Evolutionary conservation across 2,113 vertebrate species (phyloP).

Genomic region (Microtus montanus): DNA sequence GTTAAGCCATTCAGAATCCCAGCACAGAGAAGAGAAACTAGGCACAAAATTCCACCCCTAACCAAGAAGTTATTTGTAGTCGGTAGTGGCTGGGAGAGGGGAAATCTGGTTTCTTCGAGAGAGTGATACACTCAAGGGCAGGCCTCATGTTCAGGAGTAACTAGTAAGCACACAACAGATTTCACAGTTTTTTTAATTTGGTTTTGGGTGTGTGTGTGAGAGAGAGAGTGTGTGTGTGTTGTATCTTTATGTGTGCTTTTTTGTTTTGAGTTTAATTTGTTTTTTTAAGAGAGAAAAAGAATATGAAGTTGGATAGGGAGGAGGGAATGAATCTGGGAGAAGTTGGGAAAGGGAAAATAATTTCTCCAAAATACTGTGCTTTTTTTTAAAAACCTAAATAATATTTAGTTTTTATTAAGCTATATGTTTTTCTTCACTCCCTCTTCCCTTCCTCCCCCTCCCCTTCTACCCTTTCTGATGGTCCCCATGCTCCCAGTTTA

Average conservation of each 20-base stretch:
- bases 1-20: background rate
- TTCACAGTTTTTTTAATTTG: background rate
- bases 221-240: background rate
- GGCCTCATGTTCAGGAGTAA: background rate
- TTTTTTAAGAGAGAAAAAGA: background rate
- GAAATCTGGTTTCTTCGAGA: background rate
- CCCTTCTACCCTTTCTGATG: no score
- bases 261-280: background rate
- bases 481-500: no score
- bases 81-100: background rate
- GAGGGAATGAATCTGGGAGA: background rate
- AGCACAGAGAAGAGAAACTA: background rate
- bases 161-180: background rate
- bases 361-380: background rate
- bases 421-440: no score
- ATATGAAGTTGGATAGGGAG: background rate
- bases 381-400: background rate
- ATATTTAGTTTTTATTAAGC: no score
- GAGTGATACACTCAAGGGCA: background rate
- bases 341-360: background rate
- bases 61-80: background rate
- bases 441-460: no score
- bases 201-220: background rate
- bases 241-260: background rate
- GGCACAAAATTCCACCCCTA: background rate